Conservation (phyloP, 2,797 vertebrate species). For the Danio kyathit region DNA sequence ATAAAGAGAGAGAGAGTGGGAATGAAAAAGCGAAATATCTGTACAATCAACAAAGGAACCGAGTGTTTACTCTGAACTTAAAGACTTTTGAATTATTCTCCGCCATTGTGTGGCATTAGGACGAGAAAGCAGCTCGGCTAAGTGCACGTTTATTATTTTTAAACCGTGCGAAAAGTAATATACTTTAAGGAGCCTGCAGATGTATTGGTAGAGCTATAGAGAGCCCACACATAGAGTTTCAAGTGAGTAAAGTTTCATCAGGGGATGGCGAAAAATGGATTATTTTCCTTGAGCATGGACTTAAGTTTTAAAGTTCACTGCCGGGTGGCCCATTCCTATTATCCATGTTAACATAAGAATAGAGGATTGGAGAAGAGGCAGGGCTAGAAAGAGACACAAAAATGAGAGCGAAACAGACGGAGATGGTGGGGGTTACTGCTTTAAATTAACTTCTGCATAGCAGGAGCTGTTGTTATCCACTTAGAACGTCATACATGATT, state of each 20-base stretch:
- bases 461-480: conserved; percentile 81
- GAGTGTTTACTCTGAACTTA: conserved; percentile 84
- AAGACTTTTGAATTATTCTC: conserved; percentile 80
- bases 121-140: conserved; percentile 78
- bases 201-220: conserved; percentile 53
- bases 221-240: conserved; percentile 56
- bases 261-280: conserved; percentile 70
- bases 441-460: conserved; percentile 77
- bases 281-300: conserved; percentile 79
- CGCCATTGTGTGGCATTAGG: conserved; percentile 73
- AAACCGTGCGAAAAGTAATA: conserved; percentile 81
- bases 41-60: conserved; percentile 81
- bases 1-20: conserved; percentile 61
- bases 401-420: conserved; percentile 37
- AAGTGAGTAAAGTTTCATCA: conserved; percentile 73
- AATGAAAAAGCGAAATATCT: conserved; percentile 68
- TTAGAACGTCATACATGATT: conserved; percentile 71
- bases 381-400: conserved; percentile 19
- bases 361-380: conserved; percentile 66
- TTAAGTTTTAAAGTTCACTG: conserved; percentile 76
- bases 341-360: conserved; percentile 85
- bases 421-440: conserved; percentile 71
- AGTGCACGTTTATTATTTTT: conserved; percentile 84
- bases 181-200: conserved; percentile 76
- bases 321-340: conserved; percentile 81